A percentile compares a stretch with the other conserved stretches of the same genome.
Evolutionary conservation across 2,888 invertebrate genomes (phyloP).

Genomic region (Agrilus cyanescens): DNA sequence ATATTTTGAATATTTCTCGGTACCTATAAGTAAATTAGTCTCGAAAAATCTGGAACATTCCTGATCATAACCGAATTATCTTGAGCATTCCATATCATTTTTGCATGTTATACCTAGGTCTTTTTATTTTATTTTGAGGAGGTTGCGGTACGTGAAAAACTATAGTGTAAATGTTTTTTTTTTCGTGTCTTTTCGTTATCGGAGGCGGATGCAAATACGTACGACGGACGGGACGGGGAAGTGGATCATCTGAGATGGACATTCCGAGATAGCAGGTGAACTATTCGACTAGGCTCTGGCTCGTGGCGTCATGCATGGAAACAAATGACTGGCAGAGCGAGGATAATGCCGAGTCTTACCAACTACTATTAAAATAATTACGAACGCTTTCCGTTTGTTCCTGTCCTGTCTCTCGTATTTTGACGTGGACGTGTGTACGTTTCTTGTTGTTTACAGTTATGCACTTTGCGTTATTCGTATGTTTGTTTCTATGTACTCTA

Average conservation of each 20-base stretch:
- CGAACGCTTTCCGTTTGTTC: slow-evolving; percentile 32
- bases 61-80: too few species aligned
- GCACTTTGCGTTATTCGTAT: too few species aligned
- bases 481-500: too few species aligned
- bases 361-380: slow-evolving; percentile 38
- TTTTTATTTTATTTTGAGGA: too few species aligned
- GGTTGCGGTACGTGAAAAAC: too few species aligned
- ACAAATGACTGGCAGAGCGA: slow-evolving; percentile 41
- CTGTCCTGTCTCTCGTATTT: slow-evolving; percentile 24
- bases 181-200: not conserved
- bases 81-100: too few species aligned
- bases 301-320: slow-evolving; percentile 41
- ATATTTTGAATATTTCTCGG: too few species aligned
- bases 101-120: too few species aligned
- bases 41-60: too few species aligned
- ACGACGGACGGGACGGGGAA: slow-evolving; percentile 24
- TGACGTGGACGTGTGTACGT: slow-evolving; percentile 20
- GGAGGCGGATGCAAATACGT: slow-evolving; percentile 9
- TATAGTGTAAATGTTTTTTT: too few species aligned
- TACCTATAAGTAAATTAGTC: too few species aligned
- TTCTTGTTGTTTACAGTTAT: too few species aligned
- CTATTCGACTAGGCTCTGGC: slow-evolving; percentile 34
- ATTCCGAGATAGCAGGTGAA: slow-evolving; percentile 32
- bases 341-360: slow-evolving; percentile 38
- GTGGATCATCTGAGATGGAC: slow-evolving; percentile 29